A percentile compares a stretch with the other conserved stretches of the same genome.
These are phyloP conservation scores for Campaea margaritaria DNA, from an alignment of 2,888 invertebrate genomes.

Conservation along the genomic window DNA sequence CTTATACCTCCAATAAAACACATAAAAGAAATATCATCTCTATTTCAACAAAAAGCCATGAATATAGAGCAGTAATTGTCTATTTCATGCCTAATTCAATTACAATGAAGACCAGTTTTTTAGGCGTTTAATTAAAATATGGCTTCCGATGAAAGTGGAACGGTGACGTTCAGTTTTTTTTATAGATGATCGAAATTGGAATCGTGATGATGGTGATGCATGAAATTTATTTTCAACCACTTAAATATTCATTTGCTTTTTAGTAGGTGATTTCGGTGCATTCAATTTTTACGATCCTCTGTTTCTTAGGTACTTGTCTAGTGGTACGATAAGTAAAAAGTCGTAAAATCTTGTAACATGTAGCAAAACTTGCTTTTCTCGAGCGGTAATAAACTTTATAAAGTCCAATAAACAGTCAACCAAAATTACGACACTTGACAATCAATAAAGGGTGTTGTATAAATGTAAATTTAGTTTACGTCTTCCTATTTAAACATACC, in stretches of 20 bases:
- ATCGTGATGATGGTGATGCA: constrained; percentile 45
- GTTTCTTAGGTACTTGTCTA: constrained; percentile 1
- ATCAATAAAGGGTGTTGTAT: constrained; percentile 8
- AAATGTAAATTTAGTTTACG: constrained; percentile 8
- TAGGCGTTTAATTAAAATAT: constrained; percentile 45
- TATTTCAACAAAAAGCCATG: constrained; percentile 25
- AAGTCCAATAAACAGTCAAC: background rate
- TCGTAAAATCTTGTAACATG: constrained; percentile 38
- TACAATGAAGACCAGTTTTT: constrained; percentile 49
- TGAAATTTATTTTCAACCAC: constrained; percentile 35
- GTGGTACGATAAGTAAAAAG: constrained; percentile 14
- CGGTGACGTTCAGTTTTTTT: constrained; percentile 46
- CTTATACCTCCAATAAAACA: constrained; percentile 18
- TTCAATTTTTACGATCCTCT: constrained; percentile 11
- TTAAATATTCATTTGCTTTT: constrained; percentile 42
- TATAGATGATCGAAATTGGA: constrained; percentile 46
- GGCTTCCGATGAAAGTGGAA: constrained; percentile 45
- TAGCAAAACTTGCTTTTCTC: constrained; percentile 5
- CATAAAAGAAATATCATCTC: constrained; percentile 32
- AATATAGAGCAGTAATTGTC: constrained; percentile 38
- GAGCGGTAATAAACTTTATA: constrained; percentile 7
- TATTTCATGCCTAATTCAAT: constrained; percentile 62
- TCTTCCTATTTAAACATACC: constrained; percentile 3
- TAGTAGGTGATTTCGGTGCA: background rate
- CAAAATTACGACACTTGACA: background rate